These are phyloP conservation scores for Eleginops maclovinus DNA, from an alignment of 2,113 vertebrate genomes.

Conservation along the genomic window DNA sequence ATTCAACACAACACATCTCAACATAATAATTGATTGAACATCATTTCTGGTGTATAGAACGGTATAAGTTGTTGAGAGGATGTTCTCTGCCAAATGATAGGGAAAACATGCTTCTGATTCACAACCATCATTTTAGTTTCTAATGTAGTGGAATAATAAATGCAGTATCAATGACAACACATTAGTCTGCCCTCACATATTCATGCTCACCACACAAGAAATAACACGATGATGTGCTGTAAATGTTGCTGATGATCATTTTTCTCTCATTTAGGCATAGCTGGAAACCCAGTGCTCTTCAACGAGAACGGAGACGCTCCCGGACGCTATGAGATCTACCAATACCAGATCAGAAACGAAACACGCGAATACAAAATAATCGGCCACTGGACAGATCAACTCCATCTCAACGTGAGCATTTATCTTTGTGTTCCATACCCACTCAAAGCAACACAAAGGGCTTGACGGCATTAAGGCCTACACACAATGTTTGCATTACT, in stretches of 20 bases:
- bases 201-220: slow-evolving; percentile 10
- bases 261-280: slow-evolving; percentile 87
- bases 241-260: slow-evolving; percentile 18
- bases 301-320: slow-evolving; percentile 93
- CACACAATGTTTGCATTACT: slow-evolving; percentile 5
- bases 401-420: slow-evolving; percentile 90
- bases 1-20: neutral
- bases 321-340: slow-evolving; percentile 92
- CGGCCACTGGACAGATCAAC: slow-evolving; percentile 95
- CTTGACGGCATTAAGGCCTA: neutral
- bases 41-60: neutral
- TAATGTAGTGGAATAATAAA: slow-evolving; percentile 8
- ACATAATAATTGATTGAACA: neutral
- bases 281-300: slow-evolving; percentile 95
- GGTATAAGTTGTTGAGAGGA: neutral
- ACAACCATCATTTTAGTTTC: slow-evolving; percentile 15
- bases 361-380: slow-evolving; percentile 95
- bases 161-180: slow-evolving; percentile 5
- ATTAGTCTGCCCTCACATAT: slow-evolving; percentile 17
- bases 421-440: neutral
- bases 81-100: neutral
- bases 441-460: neutral
- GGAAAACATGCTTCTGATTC: neutral
- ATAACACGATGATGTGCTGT: slow-evolving; percentile 11
- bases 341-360: slow-evolving; percentile 93